Percentiles rank a stretch among this genome's conserved stretches.
Evolutionary conservation across 2,797 vertebrate genomes (phyloP).

Genomic region (Crocidura indochinensis): DNA sequence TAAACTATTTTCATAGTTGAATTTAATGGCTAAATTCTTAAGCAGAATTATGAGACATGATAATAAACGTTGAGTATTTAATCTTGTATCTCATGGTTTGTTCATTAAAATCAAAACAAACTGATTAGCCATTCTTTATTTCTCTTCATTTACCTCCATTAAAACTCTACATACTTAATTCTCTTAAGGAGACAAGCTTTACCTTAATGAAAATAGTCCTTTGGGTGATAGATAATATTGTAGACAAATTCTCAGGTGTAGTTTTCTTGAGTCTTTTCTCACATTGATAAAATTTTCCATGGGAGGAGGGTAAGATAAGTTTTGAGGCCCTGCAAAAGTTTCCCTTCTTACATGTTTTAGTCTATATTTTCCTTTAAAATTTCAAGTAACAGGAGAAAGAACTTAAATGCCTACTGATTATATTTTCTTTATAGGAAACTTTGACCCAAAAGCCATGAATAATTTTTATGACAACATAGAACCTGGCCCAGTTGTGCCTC

Average conservation of each 20-base stretch:
- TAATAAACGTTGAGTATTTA: conserved; percentile 3
- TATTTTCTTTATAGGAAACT: conserved; percentile 93
- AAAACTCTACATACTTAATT: background rate
- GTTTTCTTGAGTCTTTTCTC: conserved; percentile 54
- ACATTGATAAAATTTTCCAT: conserved; percentile 25
- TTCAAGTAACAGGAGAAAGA: conserved; percentile 40
- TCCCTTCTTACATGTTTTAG: conserved; percentile 46
- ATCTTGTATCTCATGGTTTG: conserved; percentile 53
- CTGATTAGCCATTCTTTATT: conserved; percentile 57
- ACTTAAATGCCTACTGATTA: conserved; percentile 78
- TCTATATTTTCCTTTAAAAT: conserved; percentile 59
- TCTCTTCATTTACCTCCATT: conserved; percentile 64
- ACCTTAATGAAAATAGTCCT: conserved; percentile 52
- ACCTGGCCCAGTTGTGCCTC: conserved; percentile 96
- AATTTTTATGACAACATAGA: conserved; percentile 99
- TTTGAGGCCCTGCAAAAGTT: conserved; percentile 70
- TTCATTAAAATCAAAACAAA: conserved; percentile 71
- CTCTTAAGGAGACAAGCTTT: conserved; percentile 44
- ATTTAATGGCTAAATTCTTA: conserved; percentile 56
- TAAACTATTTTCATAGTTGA: conserved; percentile 51
- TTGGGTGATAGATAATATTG: conserved; percentile 37
- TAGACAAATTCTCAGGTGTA: background rate
- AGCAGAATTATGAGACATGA: conserved; percentile 57
- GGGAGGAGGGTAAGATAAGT: conserved; percentile 21
- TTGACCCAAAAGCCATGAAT: conserved; percentile 97